Conservation (phyloP, 2,113 vertebrate species). For the Dipodomys stephensi region DNA sequence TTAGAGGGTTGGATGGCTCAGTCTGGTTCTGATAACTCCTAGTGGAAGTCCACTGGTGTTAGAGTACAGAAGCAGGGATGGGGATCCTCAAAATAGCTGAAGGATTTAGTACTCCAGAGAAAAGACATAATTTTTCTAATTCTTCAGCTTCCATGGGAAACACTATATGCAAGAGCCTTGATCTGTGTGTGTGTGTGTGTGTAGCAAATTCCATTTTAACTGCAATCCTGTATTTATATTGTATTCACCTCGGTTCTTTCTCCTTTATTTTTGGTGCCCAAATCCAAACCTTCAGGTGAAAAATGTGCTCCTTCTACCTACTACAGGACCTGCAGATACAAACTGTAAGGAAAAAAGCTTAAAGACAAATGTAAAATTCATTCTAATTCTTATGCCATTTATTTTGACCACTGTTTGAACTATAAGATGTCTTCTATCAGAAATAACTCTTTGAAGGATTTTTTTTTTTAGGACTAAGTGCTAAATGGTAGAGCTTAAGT, state of each 20-base stretch:
- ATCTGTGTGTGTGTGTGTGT: neutral
- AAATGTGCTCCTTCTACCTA: neutral
- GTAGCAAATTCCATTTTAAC: neutral
- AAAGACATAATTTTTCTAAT: neutral
- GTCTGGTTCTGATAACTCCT: too few species aligned
- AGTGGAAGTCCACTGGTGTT: too few species aligned
- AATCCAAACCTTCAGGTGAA: neutral
- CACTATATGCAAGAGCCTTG: neutral
- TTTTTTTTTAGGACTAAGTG: too few species aligned
- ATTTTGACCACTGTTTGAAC: neutral
- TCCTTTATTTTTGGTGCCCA: neutral
- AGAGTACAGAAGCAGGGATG: too few species aligned
- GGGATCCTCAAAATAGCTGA: too few species aligned
- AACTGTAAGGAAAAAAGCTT: neutral
- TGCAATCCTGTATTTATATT: fast-evolving
- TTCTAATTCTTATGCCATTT: neutral
- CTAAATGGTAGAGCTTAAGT: too few species aligned
- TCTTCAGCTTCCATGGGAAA: neutral
- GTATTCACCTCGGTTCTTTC: neutral
- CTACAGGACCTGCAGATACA: neutral
- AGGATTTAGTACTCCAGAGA: too few species aligned
- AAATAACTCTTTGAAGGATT: neutral
- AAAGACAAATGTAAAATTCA: neutral
- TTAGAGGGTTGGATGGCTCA: too few species aligned
- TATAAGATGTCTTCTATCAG: neutral